A percentile compares a stretch with the other conserved stretches of the same genome.
These are phyloP conservation scores for Siderastrea siderea DNA, from an alignment of 92 coral and sea anemone species.

Conservation along the genomic window DNA sequence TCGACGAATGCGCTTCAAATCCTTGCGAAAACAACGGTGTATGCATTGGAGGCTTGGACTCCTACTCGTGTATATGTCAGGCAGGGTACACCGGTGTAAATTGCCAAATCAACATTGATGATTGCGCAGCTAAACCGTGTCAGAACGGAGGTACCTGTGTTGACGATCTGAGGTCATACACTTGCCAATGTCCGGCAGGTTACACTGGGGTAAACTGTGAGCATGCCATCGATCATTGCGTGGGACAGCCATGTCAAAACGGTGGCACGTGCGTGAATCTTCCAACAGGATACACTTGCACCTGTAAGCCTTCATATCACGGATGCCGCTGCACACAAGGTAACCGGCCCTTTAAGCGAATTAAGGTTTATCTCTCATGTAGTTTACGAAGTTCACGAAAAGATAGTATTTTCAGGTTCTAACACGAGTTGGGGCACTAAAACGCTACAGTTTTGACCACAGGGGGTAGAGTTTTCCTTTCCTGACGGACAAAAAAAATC, in stretches of 20 bases:
- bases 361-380: no score
- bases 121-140: slow-evolving; percentile 88
- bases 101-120: slow-evolving; percentile 79
- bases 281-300: slow-evolving; percentile 74
- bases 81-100: slow-evolving; percentile 63
- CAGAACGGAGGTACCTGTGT: slow-evolving; percentile 75
- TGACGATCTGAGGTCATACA: slow-evolving; percentile 67
- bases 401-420: no score
- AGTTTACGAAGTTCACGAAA: no score
- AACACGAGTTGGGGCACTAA: no score
- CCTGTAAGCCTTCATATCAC: slow-evolving; percentile 80
- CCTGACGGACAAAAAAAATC: no score
- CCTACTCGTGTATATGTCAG: slow-evolving; percentile 56
- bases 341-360: slow-evolving; percentile 19
- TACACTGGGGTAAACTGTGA: slow-evolving; percentile 81
- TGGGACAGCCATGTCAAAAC: slow-evolving; percentile 74
- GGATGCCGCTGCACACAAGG: slow-evolving; percentile 85
- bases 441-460: no score
- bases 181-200: slow-evolving; percentile 70
- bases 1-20: slow-evolving; percentile 69
- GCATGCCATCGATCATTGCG: slow-evolving; percentile 61
- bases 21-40: slow-evolving; percentile 80
- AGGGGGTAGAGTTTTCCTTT: no score
- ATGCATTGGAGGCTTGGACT: slow-evolving; percentile 59
- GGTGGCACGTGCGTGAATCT: slow-evolving; percentile 82